Percentiles rank a stretch among this genome's conserved stretches.
These are phyloP conservation scores for Amitus sp. DNA, from an alignment of 2,888 invertebrate species.

Conservation along the genomic window DNA sequence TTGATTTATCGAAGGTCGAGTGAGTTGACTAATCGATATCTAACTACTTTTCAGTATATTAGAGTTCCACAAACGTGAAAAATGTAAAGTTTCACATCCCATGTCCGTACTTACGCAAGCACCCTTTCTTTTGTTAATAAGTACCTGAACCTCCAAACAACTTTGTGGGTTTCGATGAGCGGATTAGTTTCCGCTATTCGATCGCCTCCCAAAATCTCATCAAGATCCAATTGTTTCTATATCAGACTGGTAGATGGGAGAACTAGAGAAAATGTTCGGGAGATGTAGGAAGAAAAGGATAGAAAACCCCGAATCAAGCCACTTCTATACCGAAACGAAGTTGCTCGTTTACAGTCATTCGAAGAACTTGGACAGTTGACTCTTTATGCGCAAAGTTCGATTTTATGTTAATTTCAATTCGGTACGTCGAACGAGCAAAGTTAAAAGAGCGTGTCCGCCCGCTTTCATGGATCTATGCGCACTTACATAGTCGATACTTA, in stretches of 20 bases:
- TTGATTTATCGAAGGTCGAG: no score
- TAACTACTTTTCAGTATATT: no score
- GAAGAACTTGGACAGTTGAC: slow-evolving; percentile 63
- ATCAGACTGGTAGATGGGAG: slow-evolving; percentile 14
- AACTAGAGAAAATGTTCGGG: slow-evolving; percentile 9
- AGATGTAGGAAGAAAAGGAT: slow-evolving; percentile 19
- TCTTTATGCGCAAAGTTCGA: slow-evolving; percentile 63
- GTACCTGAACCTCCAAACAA: no score
- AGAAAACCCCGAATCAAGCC: slow-evolving; percentile 31
- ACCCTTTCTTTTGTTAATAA: neutral
- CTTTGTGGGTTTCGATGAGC: no score
- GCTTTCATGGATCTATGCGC: slow-evolving; percentile 41
- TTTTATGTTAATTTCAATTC: slow-evolving; percentile 65
- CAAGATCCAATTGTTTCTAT: neutral
- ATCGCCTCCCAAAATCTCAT: no score
- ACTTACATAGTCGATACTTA: slow-evolving; percentile 43
- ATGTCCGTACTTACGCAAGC: no score
- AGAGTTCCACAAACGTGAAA: no score
- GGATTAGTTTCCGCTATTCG: no score
- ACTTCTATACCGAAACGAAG: slow-evolving; percentile 54
- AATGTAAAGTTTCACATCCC: no score
- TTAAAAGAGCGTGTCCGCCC: slow-evolving; percentile 52
- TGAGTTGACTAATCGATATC: no score
- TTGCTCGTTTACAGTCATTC: slow-evolving; percentile 57
- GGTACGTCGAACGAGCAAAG: slow-evolving; percentile 53